phyloP scores from a whole-genome alignment of 30 jellyfish, hydroid and myxozoan species.

The Pelagia noctiluca region DNA sequence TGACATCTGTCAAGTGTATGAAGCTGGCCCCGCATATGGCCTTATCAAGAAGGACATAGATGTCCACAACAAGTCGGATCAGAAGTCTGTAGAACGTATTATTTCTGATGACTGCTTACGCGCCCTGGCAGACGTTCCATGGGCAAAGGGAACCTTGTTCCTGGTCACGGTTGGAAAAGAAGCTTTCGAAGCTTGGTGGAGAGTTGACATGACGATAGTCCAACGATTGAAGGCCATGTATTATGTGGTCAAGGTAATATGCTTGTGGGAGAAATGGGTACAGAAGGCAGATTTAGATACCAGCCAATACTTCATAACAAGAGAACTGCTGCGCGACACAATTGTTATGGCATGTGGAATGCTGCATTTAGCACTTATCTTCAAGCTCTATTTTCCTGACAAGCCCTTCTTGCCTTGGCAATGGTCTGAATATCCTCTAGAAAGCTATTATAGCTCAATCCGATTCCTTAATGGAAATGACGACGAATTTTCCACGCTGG shows the following conservation, averaged over 20 bases:
- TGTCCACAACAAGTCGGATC: constrained; percentile 31
- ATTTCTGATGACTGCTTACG: constrained; percentile 13
- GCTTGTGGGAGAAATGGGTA: constrained; percentile 1
- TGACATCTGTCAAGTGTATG: constrained; percentile 1
- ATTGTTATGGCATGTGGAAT: not conserved
- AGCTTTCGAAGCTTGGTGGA: constrained; percentile 9
- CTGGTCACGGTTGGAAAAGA: constrained; percentile 3
- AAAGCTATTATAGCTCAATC: constrained; percentile 12
- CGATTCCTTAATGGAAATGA: constrained; percentile 21
- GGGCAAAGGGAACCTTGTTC: constrained; percentile 11
- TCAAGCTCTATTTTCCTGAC: constrained; percentile 12
- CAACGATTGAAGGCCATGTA: not conserved
- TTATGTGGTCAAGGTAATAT: not conserved
- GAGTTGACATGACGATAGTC: not conserved
- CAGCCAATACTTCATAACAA: constrained; percentile 11
- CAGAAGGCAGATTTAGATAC: not conserved
- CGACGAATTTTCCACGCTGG: constrained; percentile 24
- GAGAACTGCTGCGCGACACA: not conserved
- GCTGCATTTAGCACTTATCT: constrained; percentile 1
- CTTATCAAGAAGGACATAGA: constrained; percentile 27
- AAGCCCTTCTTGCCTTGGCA: constrained; percentile 21
- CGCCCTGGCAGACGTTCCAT: not conserved
- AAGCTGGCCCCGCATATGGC: constrained; percentile 14
- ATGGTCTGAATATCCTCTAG: constrained; percentile 36
- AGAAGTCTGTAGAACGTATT: constrained; percentile 23